Base-by-base conservation (phyloP, 64 coral and sea anemone genomes). In the Acropora tenuis region DNA sequence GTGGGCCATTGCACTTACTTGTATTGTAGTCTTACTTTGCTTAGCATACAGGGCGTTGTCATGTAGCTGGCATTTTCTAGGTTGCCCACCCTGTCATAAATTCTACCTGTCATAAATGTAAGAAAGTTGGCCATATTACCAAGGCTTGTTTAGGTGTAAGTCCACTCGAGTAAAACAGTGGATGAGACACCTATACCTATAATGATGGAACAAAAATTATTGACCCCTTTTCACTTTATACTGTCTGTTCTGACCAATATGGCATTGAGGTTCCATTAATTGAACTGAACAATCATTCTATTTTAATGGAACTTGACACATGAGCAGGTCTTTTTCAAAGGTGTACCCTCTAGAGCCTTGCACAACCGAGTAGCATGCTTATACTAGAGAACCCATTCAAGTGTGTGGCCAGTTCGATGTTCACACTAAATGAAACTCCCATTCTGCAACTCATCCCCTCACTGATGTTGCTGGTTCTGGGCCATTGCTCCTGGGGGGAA, bases 261-360 rank as follows among this genome's bases (percentile, higher is more conserved):
- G 77, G 77, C 12, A 79, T 79, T 19, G 77, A 79, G 0, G 16
- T 79, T 50, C 77, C 52, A 30, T 30, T 30, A 57, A 50, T 80
- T 58, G 1, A 57, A 48, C 78, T 80, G 46, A 80, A 80, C 16
- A 47, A 47, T 58, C 49, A 53, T 7, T 50, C 48, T 80, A 5
- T 57, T 80, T 50, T 41, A 19, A 80, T 80, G 78, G 78, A 58
- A 80, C 47, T 80, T 57, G 78, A 80, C 78, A 80, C 78, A 18
- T 48, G 78, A 30, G 78, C 78, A 4, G n/a, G 78, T 57, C 11
- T 68, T 68, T 68, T 68, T 68, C 63, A 68, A 68, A 68, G 63
- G 17, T 68, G 63, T 68, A 68, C 63, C 63, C 63, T 30, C 86
- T 88, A 12, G 53, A 50, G 71, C n/a, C 71, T 55, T 12, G 48